Conservation (phyloP, 2,888 invertebrate genomes). For the Epicampocera succincta region DNA sequence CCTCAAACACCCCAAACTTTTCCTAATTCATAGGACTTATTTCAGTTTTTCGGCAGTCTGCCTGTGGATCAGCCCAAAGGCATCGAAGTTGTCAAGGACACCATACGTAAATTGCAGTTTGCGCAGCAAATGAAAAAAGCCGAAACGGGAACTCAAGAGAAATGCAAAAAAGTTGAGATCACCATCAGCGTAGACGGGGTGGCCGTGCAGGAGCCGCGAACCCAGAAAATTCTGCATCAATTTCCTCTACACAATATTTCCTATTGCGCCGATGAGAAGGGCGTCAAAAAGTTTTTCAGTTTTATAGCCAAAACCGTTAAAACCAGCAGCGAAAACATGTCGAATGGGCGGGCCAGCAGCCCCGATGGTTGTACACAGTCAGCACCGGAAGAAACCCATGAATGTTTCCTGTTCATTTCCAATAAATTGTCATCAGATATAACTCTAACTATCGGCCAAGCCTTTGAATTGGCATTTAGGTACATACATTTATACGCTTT, state of each 20-base stretch:
- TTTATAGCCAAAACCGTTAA: slow-evolving; percentile 81
- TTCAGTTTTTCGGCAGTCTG: slow-evolving; percentile 94
- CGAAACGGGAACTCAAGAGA: slow-evolving; percentile 90
- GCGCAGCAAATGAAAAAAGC: slow-evolving; percentile 95
- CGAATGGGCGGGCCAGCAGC: slow-evolving; percentile 63
- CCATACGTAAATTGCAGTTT: slow-evolving; percentile 97
- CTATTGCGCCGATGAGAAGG: slow-evolving; percentile 99
- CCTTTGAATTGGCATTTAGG: slow-evolving; percentile 98
- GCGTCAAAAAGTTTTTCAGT: slow-evolving; percentile 96
- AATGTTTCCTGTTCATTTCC: slow-evolving; percentile 98
- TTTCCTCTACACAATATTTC: slow-evolving; percentile 98
- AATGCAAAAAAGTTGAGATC: slow-evolving; percentile 94
- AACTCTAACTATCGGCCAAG: slow-evolving; percentile 98
- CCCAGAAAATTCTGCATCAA: slow-evolving; percentile 93
- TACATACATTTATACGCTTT: too few species aligned
- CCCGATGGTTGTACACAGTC: slow-evolving; percentile 70
- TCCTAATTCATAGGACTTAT: not conserved
- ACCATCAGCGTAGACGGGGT: slow-evolving; percentile 99
- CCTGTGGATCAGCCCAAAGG: slow-evolving; percentile 98
- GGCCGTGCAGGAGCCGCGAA: slow-evolving; percentile 90
- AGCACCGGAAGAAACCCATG: slow-evolving; percentile 89
- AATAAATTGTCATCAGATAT: slow-evolving; percentile 99
- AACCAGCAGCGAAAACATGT: slow-evolving; percentile 67
- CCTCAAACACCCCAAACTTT: too few species aligned
- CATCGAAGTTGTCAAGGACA: slow-evolving; percentile 98